Base-by-base conservation (phyloP, 2,888 invertebrate species). In the Melangyna quadrimaculata region DNA sequence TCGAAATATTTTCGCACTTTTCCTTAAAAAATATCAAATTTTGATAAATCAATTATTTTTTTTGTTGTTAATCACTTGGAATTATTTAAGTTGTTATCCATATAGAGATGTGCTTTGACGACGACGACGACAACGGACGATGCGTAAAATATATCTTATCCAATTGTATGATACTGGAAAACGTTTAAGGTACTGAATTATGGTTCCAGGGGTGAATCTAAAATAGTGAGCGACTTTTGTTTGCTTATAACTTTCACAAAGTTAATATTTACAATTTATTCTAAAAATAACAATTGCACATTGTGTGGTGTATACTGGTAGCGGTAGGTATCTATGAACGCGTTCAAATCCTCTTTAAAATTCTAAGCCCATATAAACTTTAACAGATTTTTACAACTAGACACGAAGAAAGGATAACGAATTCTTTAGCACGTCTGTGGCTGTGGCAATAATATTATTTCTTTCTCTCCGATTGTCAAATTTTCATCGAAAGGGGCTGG, bases 361-460 rank as follows among this genome's bases (percentile, higher is more conserved):
- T 86, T 86, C 86, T 81, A 81, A 77, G 65, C 82, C 84, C 90
- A 91, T 91, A 90, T 91, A 90, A 89, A 90, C 89, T 90, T 90
- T 90, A 90, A 91, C 90, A 91, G 90, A 91, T 91, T 91, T 65
- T 91, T 90, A 91, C 91, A 90, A 91, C 91, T 91, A 91, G 90
- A 91, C 91, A 91, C 81, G 86, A 91, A 90, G 90, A 91, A 89
- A 91, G 91, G 91, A 87, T 91, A 91, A 91, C 91, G 90, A 90
- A 91, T 91, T 91, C 91, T 91, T 90, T 91, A 86, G 53, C 86
- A 81, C 81, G 80, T 86, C 86, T 81, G 80, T 86, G n/a, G n/a
- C 86, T 86, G 86, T 73, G 77, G 77, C 86, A 81, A 81, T 69
- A 53, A 77, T 80, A 73, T 80, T 81, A 77, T 78, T 81, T 81